A percentile compares a stretch with the other conserved stretches of the same genome.
phyloP scores from a whole-genome alignment of 2,797 vertebrate species.

The Anguilla obscura region DNA sequence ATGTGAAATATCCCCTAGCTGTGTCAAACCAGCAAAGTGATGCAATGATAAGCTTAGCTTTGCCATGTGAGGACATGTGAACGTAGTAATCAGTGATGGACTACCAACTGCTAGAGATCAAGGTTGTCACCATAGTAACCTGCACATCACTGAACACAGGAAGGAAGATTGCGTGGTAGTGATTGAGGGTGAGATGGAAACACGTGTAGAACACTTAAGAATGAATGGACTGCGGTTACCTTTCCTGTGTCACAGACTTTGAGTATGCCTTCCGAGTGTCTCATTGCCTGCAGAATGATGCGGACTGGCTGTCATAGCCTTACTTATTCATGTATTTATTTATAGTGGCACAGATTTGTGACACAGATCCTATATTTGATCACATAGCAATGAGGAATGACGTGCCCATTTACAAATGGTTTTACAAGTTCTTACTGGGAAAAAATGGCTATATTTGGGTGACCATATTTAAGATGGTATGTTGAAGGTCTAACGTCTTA shows the following conservation, averaged over 20 bases:
- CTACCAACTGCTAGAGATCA: constrained; percentile 23
- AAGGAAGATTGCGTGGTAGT: neutral
- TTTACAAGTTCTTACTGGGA: neutral
- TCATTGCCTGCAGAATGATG: neutral
- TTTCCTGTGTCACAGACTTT: neutral
- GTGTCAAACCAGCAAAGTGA: neutral
- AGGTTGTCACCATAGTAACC: constrained; percentile 32
- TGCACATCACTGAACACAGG: constrained; percentile 5
- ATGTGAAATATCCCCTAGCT: neutral
- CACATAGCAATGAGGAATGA: neutral
- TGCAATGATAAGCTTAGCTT: neutral
- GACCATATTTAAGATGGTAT: neutral
- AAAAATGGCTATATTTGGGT: neutral
- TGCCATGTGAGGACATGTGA: constrained; percentile 21
- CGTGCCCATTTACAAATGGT: neutral
- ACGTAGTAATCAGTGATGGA: constrained; percentile 11
- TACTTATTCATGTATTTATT: constrained; percentile 15
- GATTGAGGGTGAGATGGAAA: neutral
- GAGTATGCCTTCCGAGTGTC: neutral
- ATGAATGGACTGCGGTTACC: neutral
- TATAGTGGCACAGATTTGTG: neutral
- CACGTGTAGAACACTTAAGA: neutral
- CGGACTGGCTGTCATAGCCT: neutral
- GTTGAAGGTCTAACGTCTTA: neutral
- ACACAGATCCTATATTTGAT: constrained; percentile 22